These are phyloP conservation scores for Parazoanthus atlanticus DNA, from an alignment of 92 coral and sea anemone genomes.

Conservation along the genomic window DNA sequence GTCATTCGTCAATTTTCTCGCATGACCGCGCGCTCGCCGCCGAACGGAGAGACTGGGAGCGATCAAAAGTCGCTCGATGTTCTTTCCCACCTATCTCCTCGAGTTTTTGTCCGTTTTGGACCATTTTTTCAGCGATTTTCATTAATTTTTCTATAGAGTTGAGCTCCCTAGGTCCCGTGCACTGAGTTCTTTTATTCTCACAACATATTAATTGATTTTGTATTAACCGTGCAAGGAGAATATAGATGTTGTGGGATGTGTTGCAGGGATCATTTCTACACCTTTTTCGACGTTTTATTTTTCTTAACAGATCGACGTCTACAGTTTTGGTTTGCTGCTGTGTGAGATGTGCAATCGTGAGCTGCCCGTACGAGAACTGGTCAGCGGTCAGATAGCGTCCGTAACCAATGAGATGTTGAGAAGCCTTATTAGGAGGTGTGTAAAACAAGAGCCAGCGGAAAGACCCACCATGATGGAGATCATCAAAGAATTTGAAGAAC, in stretches of 20 bases:
- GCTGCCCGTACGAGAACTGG: constrained; percentile 85
- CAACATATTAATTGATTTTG: too few relatives aligned
- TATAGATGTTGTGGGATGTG: neutral
- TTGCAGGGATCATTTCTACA: neutral
- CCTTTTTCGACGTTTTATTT: neutral
- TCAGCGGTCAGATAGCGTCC: constrained; percentile 75
- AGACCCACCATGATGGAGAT: constrained; percentile 81
- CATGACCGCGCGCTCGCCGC: too few relatives aligned
- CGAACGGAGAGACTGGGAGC: too few relatives aligned
- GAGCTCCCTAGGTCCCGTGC: too few relatives aligned
- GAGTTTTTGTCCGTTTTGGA: too few relatives aligned
- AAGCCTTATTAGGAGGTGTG: constrained; percentile 72
- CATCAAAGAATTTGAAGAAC: constrained; percentile 51
- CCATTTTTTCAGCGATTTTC: too few relatives aligned
- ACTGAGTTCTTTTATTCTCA: too few relatives aligned
- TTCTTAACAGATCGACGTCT: constrained; percentile 80
- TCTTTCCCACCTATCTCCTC: too few relatives aligned
- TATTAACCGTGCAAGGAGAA: too few relatives aligned
- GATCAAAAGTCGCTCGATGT: too few relatives aligned
- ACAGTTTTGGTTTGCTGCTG: constrained; percentile 86
- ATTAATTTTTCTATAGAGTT: too few relatives aligned
- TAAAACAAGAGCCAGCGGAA: constrained; percentile 58
- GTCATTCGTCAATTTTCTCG: too few relatives aligned
- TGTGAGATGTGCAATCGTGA: constrained; percentile 96
- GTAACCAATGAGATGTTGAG: constrained; percentile 71